Conservation (phyloP, 2,888 invertebrate species). For the Mesorhabditis belari region DNA sequence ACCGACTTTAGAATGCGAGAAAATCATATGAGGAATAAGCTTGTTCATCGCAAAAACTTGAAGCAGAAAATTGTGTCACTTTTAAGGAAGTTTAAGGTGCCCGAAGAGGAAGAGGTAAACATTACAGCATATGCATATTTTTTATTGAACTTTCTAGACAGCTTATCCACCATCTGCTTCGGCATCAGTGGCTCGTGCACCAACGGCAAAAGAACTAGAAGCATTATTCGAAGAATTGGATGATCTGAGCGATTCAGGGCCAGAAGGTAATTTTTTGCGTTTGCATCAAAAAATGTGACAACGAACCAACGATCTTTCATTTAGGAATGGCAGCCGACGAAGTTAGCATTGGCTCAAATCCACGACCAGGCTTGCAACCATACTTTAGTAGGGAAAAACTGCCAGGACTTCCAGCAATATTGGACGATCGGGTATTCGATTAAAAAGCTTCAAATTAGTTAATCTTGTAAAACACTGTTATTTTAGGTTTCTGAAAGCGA, state of each 20-base stretch:
- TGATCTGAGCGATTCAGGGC: conserved; percentile 84
- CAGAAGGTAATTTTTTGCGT: conserved; percentile 54
- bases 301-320: neutral
- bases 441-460: neutral
- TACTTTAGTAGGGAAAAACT: conserved; percentile 20
- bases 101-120: conserved; percentile 65
- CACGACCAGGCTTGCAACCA: conserved; percentile 42
- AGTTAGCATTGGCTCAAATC: conserved; percentile 41
- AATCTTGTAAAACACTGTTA: neutral
- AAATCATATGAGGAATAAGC: neutral
- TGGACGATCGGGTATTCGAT: conserved; percentile 4
- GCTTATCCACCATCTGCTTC: conserved; percentile 8
- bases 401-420: neutral
- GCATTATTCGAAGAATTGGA: conserved; percentile 77
- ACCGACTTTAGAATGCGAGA: neutral
- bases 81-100: conserved; percentile 82
- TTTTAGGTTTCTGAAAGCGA: conserved; percentile 12
- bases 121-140: neutral
- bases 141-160: neutral
- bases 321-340: conserved; percentile 34
- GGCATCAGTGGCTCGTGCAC: conserved; percentile 16
- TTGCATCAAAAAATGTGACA: neutral
- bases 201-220: conserved; percentile 43
- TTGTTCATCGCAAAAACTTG: conserved; percentile 62
- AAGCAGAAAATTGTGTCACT: conserved; percentile 94